Evolutionary conservation across 2,888 invertebrate species (phyloP).

Genomic region (Pomacea canaliculata): DNA sequence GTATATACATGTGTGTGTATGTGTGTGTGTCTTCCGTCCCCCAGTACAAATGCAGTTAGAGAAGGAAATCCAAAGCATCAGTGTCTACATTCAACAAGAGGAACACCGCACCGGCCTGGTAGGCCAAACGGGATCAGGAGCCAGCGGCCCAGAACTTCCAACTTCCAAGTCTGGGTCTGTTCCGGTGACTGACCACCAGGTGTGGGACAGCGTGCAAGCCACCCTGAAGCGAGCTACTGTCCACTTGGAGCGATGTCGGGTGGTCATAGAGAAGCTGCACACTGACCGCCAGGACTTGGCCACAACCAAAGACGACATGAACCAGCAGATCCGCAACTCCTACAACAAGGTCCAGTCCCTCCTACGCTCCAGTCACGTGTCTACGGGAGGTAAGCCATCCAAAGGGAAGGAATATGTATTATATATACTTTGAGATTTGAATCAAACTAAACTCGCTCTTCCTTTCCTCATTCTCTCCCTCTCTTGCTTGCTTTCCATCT

Average conservation of each 20-base stretch:
- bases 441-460: no score
- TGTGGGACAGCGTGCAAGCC: constrained; percentile 40
- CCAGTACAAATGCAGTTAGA: constrained; percentile 21
- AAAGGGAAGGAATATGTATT: no score
- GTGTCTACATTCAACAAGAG: constrained; percentile 20
- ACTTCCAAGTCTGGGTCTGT: neutral
- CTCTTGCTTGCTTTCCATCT: no score
- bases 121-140: neutral
- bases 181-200: constrained; percentile 17
- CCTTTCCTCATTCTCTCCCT: no score
- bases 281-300: constrained; percentile 45
- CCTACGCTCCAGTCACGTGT: neutral
- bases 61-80: constrained; percentile 14
- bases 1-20: neutral
- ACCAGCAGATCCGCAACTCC: constrained; percentile 41
- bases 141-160: neutral
- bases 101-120: constrained; percentile 6
- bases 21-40: neutral
- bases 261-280: constrained; percentile 47
- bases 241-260: constrained; percentile 40
- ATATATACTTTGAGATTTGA: no score
- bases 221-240: constrained; percentile 35
- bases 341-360: constrained; percentile 38
- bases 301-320: constrained; percentile 43
- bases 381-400: no score